Percentiles rank a stretch among this genome's conserved stretches.
phyloP scores from a whole-genome alignment of 2,888 invertebrate species.

The Piscicola geometra region DNA sequence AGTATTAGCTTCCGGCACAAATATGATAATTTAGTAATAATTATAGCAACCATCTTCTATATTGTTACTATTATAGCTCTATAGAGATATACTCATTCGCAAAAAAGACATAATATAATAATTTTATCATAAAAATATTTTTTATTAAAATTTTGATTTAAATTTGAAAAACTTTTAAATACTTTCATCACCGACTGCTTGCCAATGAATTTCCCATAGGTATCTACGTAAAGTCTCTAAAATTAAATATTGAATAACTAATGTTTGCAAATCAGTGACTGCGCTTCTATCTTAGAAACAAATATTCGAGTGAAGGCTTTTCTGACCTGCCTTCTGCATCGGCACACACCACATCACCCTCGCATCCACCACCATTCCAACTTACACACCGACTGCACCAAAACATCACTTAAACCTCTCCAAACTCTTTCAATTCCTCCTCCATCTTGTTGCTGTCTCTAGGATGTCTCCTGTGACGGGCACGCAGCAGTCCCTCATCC shows the following conservation, averaged over 20 bases:
- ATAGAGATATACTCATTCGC: background rate
- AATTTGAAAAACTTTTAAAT: background rate
- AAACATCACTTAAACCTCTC: no score
- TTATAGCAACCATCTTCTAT: background rate
- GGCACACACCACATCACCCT: no score
- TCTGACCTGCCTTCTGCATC: no score
- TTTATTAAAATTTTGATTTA: constrained; percentile 2
- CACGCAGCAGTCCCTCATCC: constrained; percentile 27
- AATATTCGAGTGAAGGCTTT: background rate
- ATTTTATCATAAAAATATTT: background rate
- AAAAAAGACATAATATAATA: background rate
- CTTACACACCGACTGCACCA: no score
- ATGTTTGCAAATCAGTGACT: background rate
- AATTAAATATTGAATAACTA: no score
- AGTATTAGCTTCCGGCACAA: constrained; percentile 1
- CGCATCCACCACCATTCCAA: no score
- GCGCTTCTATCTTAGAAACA: background rate
- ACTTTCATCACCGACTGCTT: background rate
- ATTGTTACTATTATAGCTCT: background rate
- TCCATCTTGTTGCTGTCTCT: no score
- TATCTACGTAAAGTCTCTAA: no score
- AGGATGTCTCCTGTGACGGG: constrained; percentile 16
- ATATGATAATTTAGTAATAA: background rate
- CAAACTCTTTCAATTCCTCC: no score
- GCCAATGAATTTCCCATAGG: background rate